Percentiles rank a stretch among this genome's conserved stretches.
Evolutionary conservation across 2,888 invertebrate species (phyloP).

Genomic region (Neocrepidodera transversa): DNA sequence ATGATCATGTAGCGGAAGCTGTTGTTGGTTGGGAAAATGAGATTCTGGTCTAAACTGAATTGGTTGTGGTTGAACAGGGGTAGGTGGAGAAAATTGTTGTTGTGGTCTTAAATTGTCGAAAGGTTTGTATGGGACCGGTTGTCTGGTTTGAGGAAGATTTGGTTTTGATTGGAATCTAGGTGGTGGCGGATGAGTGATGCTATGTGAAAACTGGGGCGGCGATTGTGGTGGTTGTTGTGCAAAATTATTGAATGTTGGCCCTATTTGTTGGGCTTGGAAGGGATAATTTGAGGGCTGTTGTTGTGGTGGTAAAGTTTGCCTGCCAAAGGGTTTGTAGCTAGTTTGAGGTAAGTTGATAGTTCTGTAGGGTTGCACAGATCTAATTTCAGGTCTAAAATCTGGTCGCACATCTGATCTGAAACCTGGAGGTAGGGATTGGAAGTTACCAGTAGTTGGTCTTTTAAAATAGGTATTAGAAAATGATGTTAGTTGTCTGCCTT

Average conservation of each 20-base stretch:
- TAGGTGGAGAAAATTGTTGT: constrained; percentile 34
- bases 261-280: constrained; percentile 33
- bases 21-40: constrained; percentile 57
- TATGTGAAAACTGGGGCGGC: constrained; percentile 41
- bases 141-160: constrained; percentile 46
- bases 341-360: constrained; percentile 59
- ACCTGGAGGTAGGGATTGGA: constrained; percentile 38
- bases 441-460: constrained; percentile 38
- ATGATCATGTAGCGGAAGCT: constrained; percentile 43
- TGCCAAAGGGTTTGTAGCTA: constrained; percentile 34
- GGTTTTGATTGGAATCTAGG: constrained; percentile 50
- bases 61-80: constrained; percentile 47
- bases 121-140: constrained; percentile 55
- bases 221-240: constrained; percentile 27
- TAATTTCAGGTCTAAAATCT: constrained; percentile 44
- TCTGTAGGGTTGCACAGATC: constrained; percentile 64
- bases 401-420: constrained; percentile 52
- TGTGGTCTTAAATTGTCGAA: constrained; percentile 46
- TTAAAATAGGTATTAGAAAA: constrained; percentile 48
- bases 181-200: constrained; percentile 40
- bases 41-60: constrained; percentile 62
- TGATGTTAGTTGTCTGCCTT: constrained; percentile 51
- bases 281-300: constrained; percentile 38
- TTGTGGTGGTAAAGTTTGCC: constrained; percentile 35
- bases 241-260: constrained; percentile 32